Base-by-base conservation (phyloP, 2,113 vertebrate genomes). In the Bujurquina vittata region DNA sequence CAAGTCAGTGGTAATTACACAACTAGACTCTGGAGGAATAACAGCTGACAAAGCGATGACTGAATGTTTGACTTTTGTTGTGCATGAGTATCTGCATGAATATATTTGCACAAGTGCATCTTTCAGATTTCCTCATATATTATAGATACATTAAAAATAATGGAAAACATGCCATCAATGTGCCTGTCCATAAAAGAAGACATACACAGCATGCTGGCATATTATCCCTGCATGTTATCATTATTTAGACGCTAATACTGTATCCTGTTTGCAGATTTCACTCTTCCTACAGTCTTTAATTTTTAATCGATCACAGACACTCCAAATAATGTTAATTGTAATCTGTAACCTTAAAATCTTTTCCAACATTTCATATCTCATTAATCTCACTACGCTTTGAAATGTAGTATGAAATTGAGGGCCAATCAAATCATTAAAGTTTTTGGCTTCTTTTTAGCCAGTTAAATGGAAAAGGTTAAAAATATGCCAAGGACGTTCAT, bases 41-140 rank as follows among this genome's bases (percentile, higher is more conserved):
- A 77, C 52, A 22, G 76, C 80, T 78, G 75, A 90, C 79, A 26
- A 79, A 60, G 75, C 60, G 49, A 10, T 84, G 72, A 82, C 63
- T 11, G 63, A 59, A 18, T 72, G 55, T 75, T 58, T 81, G 43
- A 20, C 1, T 35, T 55, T 81, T 69, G 23, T 74, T 26, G 18
- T 72, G 3, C 3, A 2, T 52, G 9, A 61, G 35, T 23, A 18
- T 52, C 29, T 58, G 26, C 18, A 59, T 84, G 40, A 8, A 75
- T 65, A 59, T 7, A 37, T 61, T 79, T 35, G 12, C 10, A 35
- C 65, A 61, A 82, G 65, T 72, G 17, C 49, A 29, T 72, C 17
- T 52, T 18, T 31, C 46, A 72, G 65, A 72, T 72, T 72, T 72
- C 10, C 17, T 52, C 15, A 72, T 49, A 49, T 49, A 49, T 43